These are phyloP conservation scores for Toxotes jaculatrix DNA, from an alignment of 2,113 vertebrate genomes.

Conservation along the genomic window DNA sequence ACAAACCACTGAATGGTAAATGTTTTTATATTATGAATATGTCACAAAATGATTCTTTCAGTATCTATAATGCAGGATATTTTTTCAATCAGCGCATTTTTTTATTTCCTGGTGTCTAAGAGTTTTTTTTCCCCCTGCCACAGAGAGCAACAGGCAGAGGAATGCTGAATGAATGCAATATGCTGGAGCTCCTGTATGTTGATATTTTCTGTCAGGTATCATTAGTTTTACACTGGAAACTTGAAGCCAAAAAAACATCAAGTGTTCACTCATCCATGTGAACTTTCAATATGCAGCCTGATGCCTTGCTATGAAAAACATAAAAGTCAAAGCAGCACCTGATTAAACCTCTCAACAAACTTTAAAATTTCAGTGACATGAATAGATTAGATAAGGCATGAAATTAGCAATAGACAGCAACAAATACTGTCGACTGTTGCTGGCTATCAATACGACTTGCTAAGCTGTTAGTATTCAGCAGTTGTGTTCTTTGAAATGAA, in stretches of 20 bases:
- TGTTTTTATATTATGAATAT: constrained; percentile 35
- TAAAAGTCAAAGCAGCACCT: neutral
- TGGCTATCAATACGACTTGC: neutral
- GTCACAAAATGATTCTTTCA: constrained; percentile 24
- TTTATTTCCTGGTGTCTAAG: constrained; percentile 30
- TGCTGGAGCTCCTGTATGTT: constrained; percentile 38
- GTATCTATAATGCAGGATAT: constrained; percentile 7
- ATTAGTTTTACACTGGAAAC: constrained; percentile 42
- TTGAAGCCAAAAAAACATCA: constrained; percentile 9
- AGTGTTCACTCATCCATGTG: neutral
- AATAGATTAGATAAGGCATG: constrained; percentile 9
- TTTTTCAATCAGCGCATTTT: constrained; percentile 28
- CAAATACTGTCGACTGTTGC: constrained; percentile 14
- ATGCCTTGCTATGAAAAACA: neutral
- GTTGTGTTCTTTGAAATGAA: neutral
- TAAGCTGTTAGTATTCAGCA: constrained; percentile 4
- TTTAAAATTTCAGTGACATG: neutral
- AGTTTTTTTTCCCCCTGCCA: constrained; percentile 20
- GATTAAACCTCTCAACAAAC: constrained; percentile 15
- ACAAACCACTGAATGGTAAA: constrained; percentile 8
- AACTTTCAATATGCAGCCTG: constrained; percentile 5
- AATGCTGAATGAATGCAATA: constrained; percentile 48
- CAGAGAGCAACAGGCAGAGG: constrained; percentile 34
- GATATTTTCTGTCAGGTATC: constrained; percentile 61
- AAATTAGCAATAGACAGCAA: constrained; percentile 2